Base-by-base conservation (phyloP, 2,888 invertebrate species). In the Drosophila flavopinicola region DNA sequence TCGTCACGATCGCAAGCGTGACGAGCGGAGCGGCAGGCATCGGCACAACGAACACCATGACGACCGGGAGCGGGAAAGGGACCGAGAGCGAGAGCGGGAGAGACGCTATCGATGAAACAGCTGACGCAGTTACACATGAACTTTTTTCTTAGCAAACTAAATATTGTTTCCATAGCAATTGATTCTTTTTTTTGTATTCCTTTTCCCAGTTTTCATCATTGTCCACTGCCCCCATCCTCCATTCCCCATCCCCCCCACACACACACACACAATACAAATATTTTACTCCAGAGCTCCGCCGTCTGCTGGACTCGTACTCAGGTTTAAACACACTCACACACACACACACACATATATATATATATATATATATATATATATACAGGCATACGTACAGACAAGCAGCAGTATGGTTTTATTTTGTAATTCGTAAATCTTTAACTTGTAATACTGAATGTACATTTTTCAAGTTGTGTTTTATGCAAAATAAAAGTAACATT, bases 391-490 rank as follows among this genome's bases (percentile, higher is more conserved):
- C 10, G 17, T 15, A 27, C 39, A 39, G 32, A 63, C 27, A 57
- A 51, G 33, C 38, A 53, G 56, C 37, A 49, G 44, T 64, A 63
- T 61, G 47, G 38, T 52, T 64, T 75, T 69, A 72, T 52, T 66
- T 53, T 52, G 39, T 65, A 70, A 70, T 73, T 75, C 53, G 41
- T 71, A 70, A 70, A 42, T 64, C 30, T 60, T 33, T 57, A 41
- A 47, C 35, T 61, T 38, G 53, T 48, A 49, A 68, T 56, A 60
- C 63, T 56, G 53, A 66, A 48, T 75, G 58, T 69, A 79, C 13
- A 78, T 67, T 71, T 75, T 65, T 49, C 56, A 76, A 71, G 80
- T 84, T 80, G 78, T 74, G 80, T 84, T 86, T 79, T 71, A 76
- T 68, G 63, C 38, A 32, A 61, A 80, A 84, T 57, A 65, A 67